Evolutionary conservation across 2,888 invertebrate species (phyloP).

Genomic region (Achlya flavicornis): DNA sequence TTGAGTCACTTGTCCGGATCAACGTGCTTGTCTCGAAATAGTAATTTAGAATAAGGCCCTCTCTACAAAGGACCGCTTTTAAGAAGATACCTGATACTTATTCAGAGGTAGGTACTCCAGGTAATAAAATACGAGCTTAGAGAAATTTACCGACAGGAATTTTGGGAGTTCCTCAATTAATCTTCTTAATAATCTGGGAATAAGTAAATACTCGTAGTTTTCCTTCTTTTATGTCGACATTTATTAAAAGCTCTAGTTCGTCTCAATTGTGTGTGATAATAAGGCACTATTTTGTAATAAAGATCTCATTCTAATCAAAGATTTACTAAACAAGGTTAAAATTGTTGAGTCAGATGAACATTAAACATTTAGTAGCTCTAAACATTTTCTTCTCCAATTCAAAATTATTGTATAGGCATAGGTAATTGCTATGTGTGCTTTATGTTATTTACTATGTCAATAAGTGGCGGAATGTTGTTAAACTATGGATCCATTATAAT

Average conservation of each 20-base stretch:
- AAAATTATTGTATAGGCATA: neutral
- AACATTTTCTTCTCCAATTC: neutral
- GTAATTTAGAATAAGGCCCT: conserved; percentile 48
- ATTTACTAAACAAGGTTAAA: no score
- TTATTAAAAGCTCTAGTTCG: no score
- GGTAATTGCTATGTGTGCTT: neutral
- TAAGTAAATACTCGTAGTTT: conserved; percentile 20
- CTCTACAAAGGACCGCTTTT: conserved; percentile 19
- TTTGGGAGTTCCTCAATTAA: conserved; percentile 24
- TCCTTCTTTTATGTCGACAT: no score
- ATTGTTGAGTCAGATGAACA: no score
- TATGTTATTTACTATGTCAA: neutral
- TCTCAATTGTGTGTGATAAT: no score
- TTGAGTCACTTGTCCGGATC: conserved; percentile 47
- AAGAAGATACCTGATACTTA: conserved; percentile 42
- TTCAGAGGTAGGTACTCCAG: conserved; percentile 34
- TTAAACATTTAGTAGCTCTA: neutral
- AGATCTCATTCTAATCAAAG: neutral
- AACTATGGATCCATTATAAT: neutral
- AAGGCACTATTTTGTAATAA: no score
- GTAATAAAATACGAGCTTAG: conserved; percentile 40
- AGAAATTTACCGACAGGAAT: conserved; percentile 32
- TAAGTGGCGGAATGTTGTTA: neutral
- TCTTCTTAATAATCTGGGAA: conserved; percentile 24
- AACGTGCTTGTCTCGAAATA: conserved; percentile 45